Base-by-base conservation (phyloP, 2,113 vertebrate genomes). In the Ascaphus truei region DNA sequence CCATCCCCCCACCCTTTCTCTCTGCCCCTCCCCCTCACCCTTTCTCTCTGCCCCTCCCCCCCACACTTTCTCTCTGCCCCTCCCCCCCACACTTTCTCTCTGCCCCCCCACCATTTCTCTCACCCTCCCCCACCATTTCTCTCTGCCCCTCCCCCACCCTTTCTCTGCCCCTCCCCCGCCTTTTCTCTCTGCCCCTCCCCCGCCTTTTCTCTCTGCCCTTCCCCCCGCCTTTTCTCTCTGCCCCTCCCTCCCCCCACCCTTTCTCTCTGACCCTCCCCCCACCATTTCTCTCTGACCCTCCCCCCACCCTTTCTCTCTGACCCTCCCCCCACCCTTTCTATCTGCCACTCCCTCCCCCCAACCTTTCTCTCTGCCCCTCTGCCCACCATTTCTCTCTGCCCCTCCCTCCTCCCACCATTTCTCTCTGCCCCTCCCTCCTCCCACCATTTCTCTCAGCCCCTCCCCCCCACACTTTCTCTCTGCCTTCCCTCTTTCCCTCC, bases 401-500 rank as follows among this genome's bases (percentile, higher is more conserved):
- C 11, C 4, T 6, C 0, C 5, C 2, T 27, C 2, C 23, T 7
- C 33, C 1, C n/a, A n/a, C n/a, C n/a, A 18, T 5, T 31, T 3
- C 3, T 20, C 15, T 8, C 1, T 3, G n/a, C 4, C 45, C 8
- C 11, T 5, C 25, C 7, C 7, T 3, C 10, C 2, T 48, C 3
- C n/a, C n/a, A n/a, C n/a, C n/a, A n/a, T n/a, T n/a, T n/a, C n/a
- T n/a, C n/a, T n/a, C n/a, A n/a, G 11, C 18, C 5, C 12, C 4
- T 10, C 18, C 15, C 45, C 27, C 34, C 29, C 18, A 48, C 45
- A 68, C 9, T 8, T n/a, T 45, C 31, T 9, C 23, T 37, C 16
- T 10, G 10, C 18, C 34, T 59, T 68, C 50, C 43, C 31, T 25
- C 65, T 68, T 68, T 68, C 65, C 22, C 7, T 68, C 23, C 59